A percentile compares a stretch with the other conserved stretches of the same genome.
Conservation (phyloP, 2,888 invertebrate genomes). For the Standfussiana lucernea region DNA sequence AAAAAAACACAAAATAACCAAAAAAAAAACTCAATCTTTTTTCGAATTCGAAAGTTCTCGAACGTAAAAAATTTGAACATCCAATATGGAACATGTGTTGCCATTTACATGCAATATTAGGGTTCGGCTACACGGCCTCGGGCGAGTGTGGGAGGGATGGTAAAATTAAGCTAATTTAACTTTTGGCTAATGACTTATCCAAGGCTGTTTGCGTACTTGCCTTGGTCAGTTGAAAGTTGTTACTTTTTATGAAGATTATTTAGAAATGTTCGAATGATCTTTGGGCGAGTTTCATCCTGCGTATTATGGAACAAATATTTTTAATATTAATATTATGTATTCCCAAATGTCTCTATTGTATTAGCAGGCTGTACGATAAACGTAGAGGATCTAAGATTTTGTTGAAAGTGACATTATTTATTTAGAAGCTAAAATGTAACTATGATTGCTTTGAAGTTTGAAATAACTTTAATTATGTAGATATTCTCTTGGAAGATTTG, state of each 20-base stretch:
- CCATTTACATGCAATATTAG: conserved; percentile 66
- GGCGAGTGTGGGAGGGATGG: conserved; percentile 40
- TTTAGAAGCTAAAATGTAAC: background rate
- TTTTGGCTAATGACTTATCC: conserved; percentile 63
- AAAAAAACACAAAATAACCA: background rate
- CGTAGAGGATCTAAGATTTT: no score
- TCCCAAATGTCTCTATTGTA: no score
- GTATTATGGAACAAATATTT: background rate
- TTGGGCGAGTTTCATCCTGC: background rate
- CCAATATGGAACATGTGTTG: conserved; percentile 51
- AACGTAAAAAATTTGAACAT: conserved; percentile 50
- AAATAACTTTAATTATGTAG: background rate
- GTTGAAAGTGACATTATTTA: background rate
- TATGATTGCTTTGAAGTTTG: background rate
- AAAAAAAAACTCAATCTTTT: conserved; percentile 19
- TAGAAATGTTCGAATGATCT: background rate
- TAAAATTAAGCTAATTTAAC: conserved; percentile 68
- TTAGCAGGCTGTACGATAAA: no score
- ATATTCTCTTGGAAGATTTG: background rate
- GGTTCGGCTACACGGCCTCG: conserved; percentile 57
- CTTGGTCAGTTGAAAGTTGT: conserved; percentile 33
- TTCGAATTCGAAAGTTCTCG: conserved; percentile 23
- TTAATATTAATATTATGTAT: background rate
- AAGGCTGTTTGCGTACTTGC: conserved; percentile 51
- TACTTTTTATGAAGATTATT: conserved; percentile 47